phyloP scores from a whole-genome alignment of 2,888 invertebrate genomes.

The Galerucella nymphaeae region DNA sequence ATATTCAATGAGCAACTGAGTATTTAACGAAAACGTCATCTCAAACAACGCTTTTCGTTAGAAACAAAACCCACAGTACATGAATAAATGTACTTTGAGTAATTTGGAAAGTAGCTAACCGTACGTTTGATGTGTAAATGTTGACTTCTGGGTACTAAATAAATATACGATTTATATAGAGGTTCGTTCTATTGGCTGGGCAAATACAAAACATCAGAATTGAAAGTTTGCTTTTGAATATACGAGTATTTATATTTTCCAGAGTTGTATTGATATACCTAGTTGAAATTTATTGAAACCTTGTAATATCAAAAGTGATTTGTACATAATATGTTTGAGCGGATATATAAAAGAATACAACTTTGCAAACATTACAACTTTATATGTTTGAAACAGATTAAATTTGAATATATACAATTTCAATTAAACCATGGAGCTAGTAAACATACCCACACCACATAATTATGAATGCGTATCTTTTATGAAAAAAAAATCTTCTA shows the following conservation, averaged over 20 bases:
- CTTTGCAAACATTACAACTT: not conserved
- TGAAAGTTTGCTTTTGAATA: constrained; percentile 10
- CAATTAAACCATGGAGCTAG: no score
- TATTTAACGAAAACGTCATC: no score
- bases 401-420: not conserved
- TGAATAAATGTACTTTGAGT: not conserved
- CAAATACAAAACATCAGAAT: constrained; percentile 16
- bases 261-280: not conserved
- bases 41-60: no score
- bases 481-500: no score
- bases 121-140: not conserved
- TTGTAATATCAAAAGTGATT: constrained; percentile 1
- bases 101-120: not conserved
- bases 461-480: no score
- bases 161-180: not conserved
- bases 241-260: constrained; percentile 5
- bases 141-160: constrained; percentile 5
- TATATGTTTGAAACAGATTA: not conserved
- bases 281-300: constrained; percentile 7
- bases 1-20: no score
- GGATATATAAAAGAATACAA: not conserved
- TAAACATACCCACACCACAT: no score
- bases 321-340: not conserved
- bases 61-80: not conserved
- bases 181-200: constrained; percentile 5